Conservation (phyloP, 2,888 invertebrate species). For the Parelbella ahira region DNA sequence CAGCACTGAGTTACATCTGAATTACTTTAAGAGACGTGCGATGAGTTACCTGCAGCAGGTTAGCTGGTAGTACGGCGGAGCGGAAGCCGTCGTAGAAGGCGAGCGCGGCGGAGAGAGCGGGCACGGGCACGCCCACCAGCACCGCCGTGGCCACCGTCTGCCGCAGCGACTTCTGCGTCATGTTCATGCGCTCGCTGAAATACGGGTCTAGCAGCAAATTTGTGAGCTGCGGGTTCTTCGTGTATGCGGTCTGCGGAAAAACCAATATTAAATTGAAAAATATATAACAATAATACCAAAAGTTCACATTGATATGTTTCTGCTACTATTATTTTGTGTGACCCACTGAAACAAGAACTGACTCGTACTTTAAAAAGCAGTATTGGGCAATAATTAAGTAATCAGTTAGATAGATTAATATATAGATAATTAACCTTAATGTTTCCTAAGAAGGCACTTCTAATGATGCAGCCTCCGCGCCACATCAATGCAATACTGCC, state of each 20-base stretch:
- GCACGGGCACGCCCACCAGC: slow-evolving; percentile 94
- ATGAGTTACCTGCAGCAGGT: slow-evolving; percentile 92
- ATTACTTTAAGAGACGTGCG: no score
- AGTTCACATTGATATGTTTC: no score
- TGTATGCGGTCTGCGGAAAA: slow-evolving; percentile 88
- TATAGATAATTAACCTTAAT: slow-evolving; percentile 52
- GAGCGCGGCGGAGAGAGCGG: slow-evolving; percentile 95
- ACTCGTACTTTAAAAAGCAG: no score
- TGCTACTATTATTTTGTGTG: no score
- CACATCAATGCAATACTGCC: slow-evolving; percentile 99
- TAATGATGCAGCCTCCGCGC: slow-evolving; percentile 99
- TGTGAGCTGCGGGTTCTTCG: slow-evolving; percentile 90
- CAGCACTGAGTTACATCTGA: no score
- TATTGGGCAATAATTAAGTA: no score
- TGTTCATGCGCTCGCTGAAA: slow-evolving; percentile 91
- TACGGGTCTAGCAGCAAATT: slow-evolving; percentile 96
- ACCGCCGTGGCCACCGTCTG: slow-evolving; percentile 87
- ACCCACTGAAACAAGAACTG: no score
- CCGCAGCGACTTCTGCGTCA: slow-evolving; percentile 92
- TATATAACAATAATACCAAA: no score
- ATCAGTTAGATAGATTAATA: no score
- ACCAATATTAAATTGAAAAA: no score
- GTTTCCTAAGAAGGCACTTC: slow-evolving; percentile 83
- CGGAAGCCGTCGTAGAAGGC: slow-evolving; percentile 99
- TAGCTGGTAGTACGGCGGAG: slow-evolving; percentile 92